Evolutionary conservation across 23 tunicate genomes (phyloP).

Genomic region (Ascidia mentula): DNA sequence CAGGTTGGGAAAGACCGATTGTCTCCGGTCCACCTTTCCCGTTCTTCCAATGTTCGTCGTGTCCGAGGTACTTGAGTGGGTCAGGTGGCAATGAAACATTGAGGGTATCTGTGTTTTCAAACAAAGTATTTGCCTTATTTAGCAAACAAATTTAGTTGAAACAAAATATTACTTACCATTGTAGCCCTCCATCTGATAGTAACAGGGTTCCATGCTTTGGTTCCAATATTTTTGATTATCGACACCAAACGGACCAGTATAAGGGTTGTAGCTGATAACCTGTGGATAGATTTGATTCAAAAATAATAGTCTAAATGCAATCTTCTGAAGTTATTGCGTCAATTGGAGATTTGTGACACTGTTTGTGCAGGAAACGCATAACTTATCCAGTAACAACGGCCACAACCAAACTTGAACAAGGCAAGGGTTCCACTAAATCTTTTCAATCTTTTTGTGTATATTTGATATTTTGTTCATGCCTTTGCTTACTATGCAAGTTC

Average conservation of each 20-base stretch:
- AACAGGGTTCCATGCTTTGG: constrained; percentile 18
- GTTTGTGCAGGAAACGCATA: no score
- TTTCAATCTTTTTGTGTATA: no score
- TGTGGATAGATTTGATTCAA: neutral
- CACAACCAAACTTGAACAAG: no score
- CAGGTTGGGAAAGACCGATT: constrained; percentile 35
- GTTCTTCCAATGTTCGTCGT: constrained; percentile 5
- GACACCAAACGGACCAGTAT: constrained; percentile 45
- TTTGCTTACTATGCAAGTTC: no score
- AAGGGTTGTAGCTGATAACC: constrained; percentile 68
- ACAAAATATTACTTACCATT: neutral
- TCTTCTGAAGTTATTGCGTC: no score
- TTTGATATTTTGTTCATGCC: no score
- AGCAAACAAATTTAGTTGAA: neutral
- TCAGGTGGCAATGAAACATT: constrained; percentile 17
- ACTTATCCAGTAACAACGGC: no score
- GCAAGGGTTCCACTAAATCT: no score
- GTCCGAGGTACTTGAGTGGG: constrained; percentile 29
- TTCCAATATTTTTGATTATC: constrained; percentile 19
- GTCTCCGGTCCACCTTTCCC: constrained; percentile 11
- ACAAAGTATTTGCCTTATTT: neutral
- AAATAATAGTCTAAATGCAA: no score
- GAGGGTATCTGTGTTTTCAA: neutral
- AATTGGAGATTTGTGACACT: no score
- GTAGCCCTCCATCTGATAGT: constrained; percentile 18